A percentile compares a stretch with the other conserved stretches of the same genome.
Conservation (phyloP, 2,888 invertebrate genomes). For the Drosophila mayaguana region DNA sequence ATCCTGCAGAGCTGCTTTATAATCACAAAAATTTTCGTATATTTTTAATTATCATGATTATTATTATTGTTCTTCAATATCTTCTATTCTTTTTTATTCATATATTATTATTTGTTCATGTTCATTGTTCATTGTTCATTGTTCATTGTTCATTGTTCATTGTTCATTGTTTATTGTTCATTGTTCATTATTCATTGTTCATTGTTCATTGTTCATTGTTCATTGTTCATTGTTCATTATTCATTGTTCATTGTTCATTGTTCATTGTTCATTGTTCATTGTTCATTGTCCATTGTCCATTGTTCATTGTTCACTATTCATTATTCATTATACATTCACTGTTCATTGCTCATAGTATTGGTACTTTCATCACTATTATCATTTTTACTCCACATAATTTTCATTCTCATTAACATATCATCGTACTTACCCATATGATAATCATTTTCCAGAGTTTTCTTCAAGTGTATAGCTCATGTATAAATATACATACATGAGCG, state of each 20-base stretch:
- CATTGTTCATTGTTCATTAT: not conserved
- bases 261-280: not conserved
- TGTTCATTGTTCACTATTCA: not conserved
- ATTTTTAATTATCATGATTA: too few species aligned
- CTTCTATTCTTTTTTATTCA: not conserved
- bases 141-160: not conserved
- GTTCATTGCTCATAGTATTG: too few species aligned
- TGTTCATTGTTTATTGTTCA: not conserved
- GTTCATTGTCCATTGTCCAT: not conserved
- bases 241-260: not conserved
- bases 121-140: not conserved
- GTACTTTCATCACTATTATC: too few species aligned
- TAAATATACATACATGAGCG: not conserved
- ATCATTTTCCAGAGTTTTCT: too few species aligned
- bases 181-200: not conserved
- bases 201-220: not conserved
- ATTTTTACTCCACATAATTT: too few species aligned
- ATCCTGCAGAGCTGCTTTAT: not conserved
- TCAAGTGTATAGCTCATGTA: slow-evolving; percentile 6
- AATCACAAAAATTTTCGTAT: too few species aligned
- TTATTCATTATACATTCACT: too few species aligned
- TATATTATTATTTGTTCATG: not conserved
- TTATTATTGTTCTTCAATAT: not conserved
- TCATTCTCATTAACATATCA: too few species aligned
- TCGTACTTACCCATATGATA: too few species aligned